A percentile compares a stretch with the other conserved stretches of the same genome.
Evolutionary conservation across 2,797 vertebrate species (phyloP).

Genomic region (Acanthiza pusilla): DNA sequence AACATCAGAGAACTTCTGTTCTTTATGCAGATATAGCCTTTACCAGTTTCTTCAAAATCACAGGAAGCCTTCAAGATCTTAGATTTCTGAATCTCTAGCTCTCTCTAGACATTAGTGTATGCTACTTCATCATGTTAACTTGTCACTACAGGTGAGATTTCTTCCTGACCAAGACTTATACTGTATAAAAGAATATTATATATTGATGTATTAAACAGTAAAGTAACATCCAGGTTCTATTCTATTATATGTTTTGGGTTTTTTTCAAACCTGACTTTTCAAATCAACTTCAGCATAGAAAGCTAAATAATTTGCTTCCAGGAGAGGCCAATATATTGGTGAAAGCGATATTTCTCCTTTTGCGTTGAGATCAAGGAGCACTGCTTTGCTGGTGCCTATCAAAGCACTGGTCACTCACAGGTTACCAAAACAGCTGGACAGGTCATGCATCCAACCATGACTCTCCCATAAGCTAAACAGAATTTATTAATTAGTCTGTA

Average conservation of each 20-base stretch:
- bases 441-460: not conserved
- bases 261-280: not conserved
- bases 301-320: not conserved
- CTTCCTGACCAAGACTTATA: not conserved
- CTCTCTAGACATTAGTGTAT: not conserved
- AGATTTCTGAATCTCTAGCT: not conserved
- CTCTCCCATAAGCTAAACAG: not conserved
- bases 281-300: not conserved
- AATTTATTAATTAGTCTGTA: not conserved
- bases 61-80: not conserved
- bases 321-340: not conserved
- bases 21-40: not conserved
- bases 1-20: fast-evolving
- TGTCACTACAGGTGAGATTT: not conserved
- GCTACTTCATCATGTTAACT: not conserved
- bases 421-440: not conserved
- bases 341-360: not conserved
- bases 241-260: not conserved
- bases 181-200: not conserved
- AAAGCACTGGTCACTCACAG: not conserved
- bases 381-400: not conserved
- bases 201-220: not conserved
- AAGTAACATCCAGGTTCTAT: not conserved
- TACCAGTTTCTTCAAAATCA: not conserved
- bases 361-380: not conserved